phyloP scores from a whole-genome alignment of 2,113 vertebrate genomes.

The Empidonax alnorum region DNA sequence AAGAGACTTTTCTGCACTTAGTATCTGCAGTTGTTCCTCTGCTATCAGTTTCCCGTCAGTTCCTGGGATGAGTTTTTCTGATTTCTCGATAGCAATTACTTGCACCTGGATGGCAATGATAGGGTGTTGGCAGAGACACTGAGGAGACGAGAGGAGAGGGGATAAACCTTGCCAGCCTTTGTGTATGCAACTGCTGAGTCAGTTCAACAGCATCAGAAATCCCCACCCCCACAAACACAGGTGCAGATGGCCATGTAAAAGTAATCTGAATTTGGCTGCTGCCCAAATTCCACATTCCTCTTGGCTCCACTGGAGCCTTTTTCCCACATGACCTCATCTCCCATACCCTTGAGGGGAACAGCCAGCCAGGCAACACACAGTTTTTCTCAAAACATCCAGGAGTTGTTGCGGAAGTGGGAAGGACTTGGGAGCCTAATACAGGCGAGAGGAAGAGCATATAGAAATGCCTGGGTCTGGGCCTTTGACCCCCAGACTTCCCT shows the following conservation, averaged over 20 bases:
- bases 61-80: conserved; percentile 24
- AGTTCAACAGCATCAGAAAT: conserved; percentile 21
- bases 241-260: conserved; percentile 64
- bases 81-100: conserved; percentile 47
- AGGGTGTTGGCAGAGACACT: conserved; percentile 26
- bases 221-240: conserved; percentile 37
- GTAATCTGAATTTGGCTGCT: conserved; percentile 56
- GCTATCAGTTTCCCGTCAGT: conserved; percentile 1
- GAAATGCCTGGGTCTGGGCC: conserved; percentile 5
- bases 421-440: neutral
- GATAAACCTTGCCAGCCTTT: conserved; percentile 52
- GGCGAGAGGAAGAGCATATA: neutral
- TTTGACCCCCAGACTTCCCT: conserved; percentile 30
- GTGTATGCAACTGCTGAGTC: conserved; percentile 59
- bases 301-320: conserved; percentile 7
- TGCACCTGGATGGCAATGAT: conserved; percentile 48
- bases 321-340: conserved; percentile 68
- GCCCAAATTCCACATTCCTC: conserved; percentile 53
- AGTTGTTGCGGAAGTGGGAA: conserved; percentile 34
- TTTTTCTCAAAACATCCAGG: conserved; percentile 49
- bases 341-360: neutral
- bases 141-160: neutral
- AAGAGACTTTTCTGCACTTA: neutral
- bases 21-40: conserved; percentile 1
- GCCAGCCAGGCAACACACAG: neutral